Evolutionary conservation across 2,888 invertebrate genomes (phyloP), one percentile per base, ranked within the genome.

Genomic region (Eubasilissa splendida): DNA sequence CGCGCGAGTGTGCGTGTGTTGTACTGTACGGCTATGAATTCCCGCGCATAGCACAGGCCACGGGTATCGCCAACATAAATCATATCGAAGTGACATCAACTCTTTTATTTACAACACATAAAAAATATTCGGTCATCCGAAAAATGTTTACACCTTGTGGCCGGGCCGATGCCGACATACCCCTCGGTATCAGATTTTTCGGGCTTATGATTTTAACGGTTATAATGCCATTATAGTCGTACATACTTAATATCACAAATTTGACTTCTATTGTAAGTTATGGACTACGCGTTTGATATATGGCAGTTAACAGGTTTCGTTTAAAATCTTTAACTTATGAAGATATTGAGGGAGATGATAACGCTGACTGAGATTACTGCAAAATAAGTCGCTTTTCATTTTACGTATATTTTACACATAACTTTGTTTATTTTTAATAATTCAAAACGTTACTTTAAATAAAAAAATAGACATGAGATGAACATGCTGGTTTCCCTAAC

Each of bases 61-160:
- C 76, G 80, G 76, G 80, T 80, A 78, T 80, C 76, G 78, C 80
- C 31, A 80, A 80, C 82, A 82, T 82, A 82, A 82, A 82, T 82
- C 82, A 82, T 71, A 78, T 71, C 78, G 56, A 76, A 82, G 80
- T 71, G 82, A 82, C 82, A 80, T 76, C 77, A 77, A 77, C 80
- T 74, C 82, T 82, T 82, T 82, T 82, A 79, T 79, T 74, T 79
- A 65, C 79, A 70, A 53, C 71, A 53, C 63, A 74, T 79, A 80
- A 82, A 78, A 79, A 80, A 78, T 80, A 74, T 80, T 78, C 80
- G 82, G 80, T 80, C 82, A 82, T 80, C 80, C 76, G 82, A 80
- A 80, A 80, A 68, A 78, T 82, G 80, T 82, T 82, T 82, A 82
- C 82, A 82, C 82, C 82, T 82, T 82, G 82, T 76, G 76, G 60